Percentiles rank a stretch among this genome's conserved stretches.
These are phyloP conservation scores for Melospiza georgiana DNA, from an alignment of 2,113 vertebrate species.

Conservation along the genomic window DNA sequence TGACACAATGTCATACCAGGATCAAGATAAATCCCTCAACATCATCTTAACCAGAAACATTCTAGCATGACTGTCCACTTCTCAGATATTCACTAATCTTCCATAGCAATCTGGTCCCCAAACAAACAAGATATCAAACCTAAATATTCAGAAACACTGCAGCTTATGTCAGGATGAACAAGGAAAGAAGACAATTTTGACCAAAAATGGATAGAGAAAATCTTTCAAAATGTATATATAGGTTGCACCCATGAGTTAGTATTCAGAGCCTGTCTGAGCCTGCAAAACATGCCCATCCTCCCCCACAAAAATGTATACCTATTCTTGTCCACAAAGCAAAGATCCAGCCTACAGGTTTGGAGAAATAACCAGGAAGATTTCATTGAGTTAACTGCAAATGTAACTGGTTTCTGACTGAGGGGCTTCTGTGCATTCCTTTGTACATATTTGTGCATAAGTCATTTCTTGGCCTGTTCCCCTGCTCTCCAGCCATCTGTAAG, in stretches of 20 bases:
- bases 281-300: constrained; percentile 36
- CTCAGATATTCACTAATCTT: not conserved
- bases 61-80: not conserved
- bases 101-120: not conserved
- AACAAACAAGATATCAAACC: not conserved
- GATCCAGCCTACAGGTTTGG: not conserved
- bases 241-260: not conserved
- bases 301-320: constrained; percentile 46
- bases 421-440: not conserved
- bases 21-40: not conserved
- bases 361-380: not conserved
- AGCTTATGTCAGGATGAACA: not conserved
- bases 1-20: not conserved
- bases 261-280: constrained; percentile 27
- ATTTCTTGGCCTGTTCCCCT: not conserved
- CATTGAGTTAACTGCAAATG: not conserved
- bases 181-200: not conserved
- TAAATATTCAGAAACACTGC: not conserved
- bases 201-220: not conserved
- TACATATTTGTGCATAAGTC: not conserved
- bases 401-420: not conserved
- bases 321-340: constrained; percentile 35
- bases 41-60: not conserved
- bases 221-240: not conserved
- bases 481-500: not conserved